These are phyloP conservation scores for Nectonema munidae DNA, from an alignment of 2,888 invertebrate species.

Conservation along the genomic window DNA sequence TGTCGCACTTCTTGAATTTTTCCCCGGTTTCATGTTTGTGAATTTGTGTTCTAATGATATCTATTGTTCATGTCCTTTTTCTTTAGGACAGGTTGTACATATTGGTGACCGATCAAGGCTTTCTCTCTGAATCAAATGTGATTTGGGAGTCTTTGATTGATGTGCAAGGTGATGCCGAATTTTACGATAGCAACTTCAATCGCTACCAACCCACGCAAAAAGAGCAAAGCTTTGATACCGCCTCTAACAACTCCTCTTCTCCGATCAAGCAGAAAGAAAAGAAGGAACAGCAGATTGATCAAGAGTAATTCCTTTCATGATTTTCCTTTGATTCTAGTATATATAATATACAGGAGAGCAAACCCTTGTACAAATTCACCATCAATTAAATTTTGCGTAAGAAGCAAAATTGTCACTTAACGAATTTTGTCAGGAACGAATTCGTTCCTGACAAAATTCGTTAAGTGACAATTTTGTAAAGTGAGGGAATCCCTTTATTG, in stretches of 20 bases:
- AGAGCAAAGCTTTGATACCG: slow-evolving; percentile 16
- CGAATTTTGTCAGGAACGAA: no score
- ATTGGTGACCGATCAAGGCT: slow-evolving; percentile 30
- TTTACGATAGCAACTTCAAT: slow-evolving; percentile 28
- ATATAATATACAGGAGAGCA: no score
- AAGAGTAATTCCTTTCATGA: slow-evolving; percentile 26
- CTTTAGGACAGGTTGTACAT: slow-evolving; percentile 27
- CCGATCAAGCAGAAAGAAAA: slow-evolving; percentile 16
- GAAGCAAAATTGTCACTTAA: no score
- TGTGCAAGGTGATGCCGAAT: slow-evolving; percentile 28
- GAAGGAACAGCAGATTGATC: slow-evolving; percentile 25
- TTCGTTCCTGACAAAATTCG: no score
- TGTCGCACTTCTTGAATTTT: no score
- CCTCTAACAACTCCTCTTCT: slow-evolving; percentile 17
- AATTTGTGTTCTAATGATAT: no score
- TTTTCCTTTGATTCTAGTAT: no score
- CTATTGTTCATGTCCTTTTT: slow-evolving; percentile 12
- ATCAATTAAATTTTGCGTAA: no score
- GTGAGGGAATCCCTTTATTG: no score
- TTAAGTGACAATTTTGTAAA: no score
- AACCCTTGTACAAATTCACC: no score
- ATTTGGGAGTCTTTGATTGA: slow-evolving; percentile 30
- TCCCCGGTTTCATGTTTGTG: no score
- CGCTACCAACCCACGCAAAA: slow-evolving; percentile 20
- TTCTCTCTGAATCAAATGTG: slow-evolving; percentile 26